Evolutionary conservation across 2,797 vertebrate genomes (phyloP), one percentile per base, ranked within the genome.

Genomic region (Antrozous pallidus): DNA sequence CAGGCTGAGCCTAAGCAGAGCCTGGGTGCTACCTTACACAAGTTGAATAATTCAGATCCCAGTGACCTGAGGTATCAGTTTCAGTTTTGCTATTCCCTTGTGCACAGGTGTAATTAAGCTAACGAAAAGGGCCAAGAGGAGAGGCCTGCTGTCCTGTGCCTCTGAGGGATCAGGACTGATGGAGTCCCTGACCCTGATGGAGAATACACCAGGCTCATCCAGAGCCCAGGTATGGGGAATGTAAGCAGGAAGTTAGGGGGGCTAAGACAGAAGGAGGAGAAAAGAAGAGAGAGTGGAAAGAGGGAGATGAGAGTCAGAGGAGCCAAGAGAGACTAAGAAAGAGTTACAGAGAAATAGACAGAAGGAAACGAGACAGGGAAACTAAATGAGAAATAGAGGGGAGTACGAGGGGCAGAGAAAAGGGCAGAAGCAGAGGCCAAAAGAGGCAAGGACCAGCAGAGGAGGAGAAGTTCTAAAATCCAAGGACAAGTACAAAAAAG

Each of bases 11-110:
- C 70, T 79, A 36, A 63, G 17, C 63, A 36, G 80, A 91, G 33
- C 42, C 40, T 49, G 65, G 24, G 84, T 96, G 81, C 84, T 85
- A 28, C n/a, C 77, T 95, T 93, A 83, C 90, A 92, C 61, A 58
- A 65, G 88, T n/a, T 97, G 90, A 97, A 97, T 97, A 95, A 97
- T 97, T 97, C 70, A 97, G 75, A 31, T 11, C 58, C 71, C 45
- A 22, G 83, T 56, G 40, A 61, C 73, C 87, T 73, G 70, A 58
- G 54, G 65, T 96, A 71, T 97, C 93, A n/a, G 28, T 94, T 97
- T 97, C 95, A 90, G 28, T 51, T 87, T 73, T 54, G 67, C 78
- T 87, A 88, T 94, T 95, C 33, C 94, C 93, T 95, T 80, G 71
- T 86, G 74, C 61, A 94, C 95, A 69, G 18, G 28, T 74, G 38